phyloP scores from a whole-genome alignment of 2,797 vertebrate species.

The Sparus aurata region DNA sequence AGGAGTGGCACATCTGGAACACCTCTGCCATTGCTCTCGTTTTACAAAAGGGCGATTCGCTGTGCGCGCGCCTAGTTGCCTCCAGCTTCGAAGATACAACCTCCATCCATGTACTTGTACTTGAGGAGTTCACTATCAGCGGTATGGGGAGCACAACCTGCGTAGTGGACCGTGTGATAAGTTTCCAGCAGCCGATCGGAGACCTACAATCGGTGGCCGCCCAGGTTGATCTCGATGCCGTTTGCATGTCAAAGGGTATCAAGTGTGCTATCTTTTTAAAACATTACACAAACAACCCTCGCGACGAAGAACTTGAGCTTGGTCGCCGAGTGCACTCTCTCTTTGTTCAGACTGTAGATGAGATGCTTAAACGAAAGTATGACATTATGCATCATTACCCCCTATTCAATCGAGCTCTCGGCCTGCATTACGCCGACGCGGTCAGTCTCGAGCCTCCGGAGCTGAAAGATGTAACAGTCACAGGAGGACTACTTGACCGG shows the following conservation, averaged over 20 bases:
- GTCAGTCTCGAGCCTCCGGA: not conserved
- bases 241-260: not conserved
- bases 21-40: too few relatives aligned
- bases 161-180: too few relatives aligned
- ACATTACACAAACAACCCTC: not conserved
- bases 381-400: conserved; percentile 42
- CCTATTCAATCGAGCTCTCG: conserved; percentile 9
- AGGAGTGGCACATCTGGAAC: too few relatives aligned
- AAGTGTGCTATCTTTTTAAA: not conserved
- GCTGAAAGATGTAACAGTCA: too few relatives aligned
- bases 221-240: not conserved
- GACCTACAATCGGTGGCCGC: not conserved
- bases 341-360: too few relatives aligned
- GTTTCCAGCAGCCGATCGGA: too few relatives aligned
- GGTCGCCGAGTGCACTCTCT: conserved; percentile 4
- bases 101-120: too few relatives aligned
- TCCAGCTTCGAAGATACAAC: too few relatives aligned
- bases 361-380: conserved; percentile 14
- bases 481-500: conserved; percentile 4
- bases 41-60: too few relatives aligned
- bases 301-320: not conserved
- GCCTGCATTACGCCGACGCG: conserved; percentile 7
- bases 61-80: too few relatives aligned
- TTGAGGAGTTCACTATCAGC: too few relatives aligned
- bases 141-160: too few relatives aligned